Evolutionary conservation across 2,113 vertebrate species (phyloP), one percentile per base, ranked within the genome.

Genomic region (Ceyx cyanopectus): DNA sequence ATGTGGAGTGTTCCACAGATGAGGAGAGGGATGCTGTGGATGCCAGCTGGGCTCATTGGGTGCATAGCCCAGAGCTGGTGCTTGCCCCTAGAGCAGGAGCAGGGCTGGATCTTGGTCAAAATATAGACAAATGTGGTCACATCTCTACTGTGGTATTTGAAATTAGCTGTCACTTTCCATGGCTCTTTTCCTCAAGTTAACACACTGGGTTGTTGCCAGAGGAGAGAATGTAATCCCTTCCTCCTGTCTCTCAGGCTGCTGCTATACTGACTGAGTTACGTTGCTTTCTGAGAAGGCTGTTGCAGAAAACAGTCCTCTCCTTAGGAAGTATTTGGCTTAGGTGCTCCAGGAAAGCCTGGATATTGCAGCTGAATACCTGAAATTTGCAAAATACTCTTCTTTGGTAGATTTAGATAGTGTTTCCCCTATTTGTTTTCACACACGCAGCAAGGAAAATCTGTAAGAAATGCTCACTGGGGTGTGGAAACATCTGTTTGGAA

Each of bases 51-150:
- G 32, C 27, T 40, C 2, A 16, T 26, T n/a, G 60, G 19, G 5
- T 74, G 15, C 30, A 18, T 1, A 0, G 11, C 43, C 45, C 0
- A 0, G 17, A 76, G 24, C 29, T 2, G 3, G 24, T 43, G 46
- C 50, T 63, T 2, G 1, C 43, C 14, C 46, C 61, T 1, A 2
- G 26, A 29, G 27, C 2, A 2, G 68, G 80, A 89, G 37, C 24
- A 56, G 56, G 37, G 24, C 56, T 68, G 62, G 22, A 50, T 62
- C 48, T 69, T 46, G 14, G 62, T 74, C 50, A 63, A 46, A 74
- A 75, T 20, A 17, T 2, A 1, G 5, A 45, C 51, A 32, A 63
- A 40, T 30, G 27, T 10, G 13, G 48, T 30, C 62, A 45, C 7
- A 23, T 68, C 37, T 84, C 43, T 65, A 34, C 10, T 0, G 2